Conservation (phyloP, 2,888 invertebrate genomes). For the Eurytoma californica region DNA sequence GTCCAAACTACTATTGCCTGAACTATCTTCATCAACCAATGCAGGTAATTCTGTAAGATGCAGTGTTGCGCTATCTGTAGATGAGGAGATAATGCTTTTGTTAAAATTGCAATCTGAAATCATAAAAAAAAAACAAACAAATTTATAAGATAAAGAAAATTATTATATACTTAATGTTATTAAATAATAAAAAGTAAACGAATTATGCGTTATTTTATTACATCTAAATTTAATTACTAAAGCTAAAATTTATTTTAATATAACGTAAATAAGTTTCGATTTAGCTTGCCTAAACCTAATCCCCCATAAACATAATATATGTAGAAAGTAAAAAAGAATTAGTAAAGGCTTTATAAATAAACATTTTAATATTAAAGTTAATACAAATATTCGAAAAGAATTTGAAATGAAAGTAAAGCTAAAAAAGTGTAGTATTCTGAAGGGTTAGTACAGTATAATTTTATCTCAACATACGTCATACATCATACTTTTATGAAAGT, state of each 20-base stretch:
- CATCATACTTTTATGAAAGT: too few species aligned
- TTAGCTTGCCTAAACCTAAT: too few species aligned
- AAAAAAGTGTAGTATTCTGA: too few species aligned
- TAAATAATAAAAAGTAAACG: too few species aligned
- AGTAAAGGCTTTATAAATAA: neutral
- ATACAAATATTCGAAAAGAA: neutral
- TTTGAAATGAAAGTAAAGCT: too few species aligned
- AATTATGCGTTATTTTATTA: neutral
- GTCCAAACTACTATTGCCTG: slow-evolving; percentile 25
- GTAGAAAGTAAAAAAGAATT: neutral
- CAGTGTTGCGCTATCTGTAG: neutral
- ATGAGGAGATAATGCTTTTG: slow-evolving; percentile 6
- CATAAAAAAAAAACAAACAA: slow-evolving; percentile 33
- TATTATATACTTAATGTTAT: too few species aligned
- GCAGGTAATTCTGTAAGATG: neutral
- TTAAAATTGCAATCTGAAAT: slow-evolving; percentile 52
- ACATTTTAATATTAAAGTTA: neutral
- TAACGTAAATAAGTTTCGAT: too few species aligned
- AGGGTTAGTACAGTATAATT: too few species aligned
- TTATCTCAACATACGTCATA: too few species aligned
- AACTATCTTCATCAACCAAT: slow-evolving; percentile 28
- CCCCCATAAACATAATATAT: too few species aligned
- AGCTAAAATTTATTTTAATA: neutral
- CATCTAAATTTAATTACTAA: neutral
- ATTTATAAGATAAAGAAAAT: neutral